Evolutionary conservation across 2,113 vertebrate species (phyloP).

Genomic region (Brachionichthys hirsutus): DNA sequence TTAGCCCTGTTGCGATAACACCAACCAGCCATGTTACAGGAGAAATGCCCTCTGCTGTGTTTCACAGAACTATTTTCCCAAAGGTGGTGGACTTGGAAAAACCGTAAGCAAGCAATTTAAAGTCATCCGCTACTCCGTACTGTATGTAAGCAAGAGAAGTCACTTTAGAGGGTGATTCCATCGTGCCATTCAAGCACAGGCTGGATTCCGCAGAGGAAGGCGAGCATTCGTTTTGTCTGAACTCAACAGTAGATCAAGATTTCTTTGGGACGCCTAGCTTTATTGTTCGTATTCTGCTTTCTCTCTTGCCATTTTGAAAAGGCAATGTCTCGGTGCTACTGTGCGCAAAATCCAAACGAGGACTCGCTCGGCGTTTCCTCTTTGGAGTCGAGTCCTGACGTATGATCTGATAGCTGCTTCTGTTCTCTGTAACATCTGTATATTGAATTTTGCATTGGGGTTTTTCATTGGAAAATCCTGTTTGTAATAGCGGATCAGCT

Average conservation of each 20-base stretch:
- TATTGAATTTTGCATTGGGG: constrained; percentile 12
- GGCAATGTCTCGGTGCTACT: constrained; percentile 67
- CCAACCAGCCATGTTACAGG: constrained; percentile 58
- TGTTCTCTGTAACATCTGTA: constrained; percentile 41
- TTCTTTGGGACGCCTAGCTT: constrained; percentile 39
- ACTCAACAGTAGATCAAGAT: background rate
- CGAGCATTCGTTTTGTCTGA: background rate
- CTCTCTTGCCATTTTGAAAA: constrained; percentile 49
- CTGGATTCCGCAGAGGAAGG: constrained; percentile 34
- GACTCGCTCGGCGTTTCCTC: constrained; percentile 28
- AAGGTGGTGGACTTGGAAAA: constrained; percentile 30
- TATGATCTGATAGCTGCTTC: constrained; percentile 48
- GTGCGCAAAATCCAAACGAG: constrained; percentile 51
- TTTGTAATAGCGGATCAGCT: constrained; percentile 40
- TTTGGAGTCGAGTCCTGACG: constrained; percentile 30
- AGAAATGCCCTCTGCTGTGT: constrained; percentile 42
- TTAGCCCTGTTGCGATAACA: constrained; percentile 57
- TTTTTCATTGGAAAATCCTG: constrained; percentile 39
- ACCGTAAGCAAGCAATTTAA: constrained; percentile 20
- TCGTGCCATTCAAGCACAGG: constrained; percentile 52
- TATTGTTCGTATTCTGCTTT: constrained; percentile 43
- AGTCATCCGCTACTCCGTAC: constrained; percentile 17
- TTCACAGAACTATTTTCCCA: too few species aligned
- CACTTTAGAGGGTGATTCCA: constrained; percentile 30
- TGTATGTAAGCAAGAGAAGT: constrained; percentile 33